Percentiles rank a stretch among this genome's conserved stretches.
Evolutionary conservation across 2,888 invertebrate genomes (phyloP).

Genomic region (Nemapogon koenigi): DNA sequence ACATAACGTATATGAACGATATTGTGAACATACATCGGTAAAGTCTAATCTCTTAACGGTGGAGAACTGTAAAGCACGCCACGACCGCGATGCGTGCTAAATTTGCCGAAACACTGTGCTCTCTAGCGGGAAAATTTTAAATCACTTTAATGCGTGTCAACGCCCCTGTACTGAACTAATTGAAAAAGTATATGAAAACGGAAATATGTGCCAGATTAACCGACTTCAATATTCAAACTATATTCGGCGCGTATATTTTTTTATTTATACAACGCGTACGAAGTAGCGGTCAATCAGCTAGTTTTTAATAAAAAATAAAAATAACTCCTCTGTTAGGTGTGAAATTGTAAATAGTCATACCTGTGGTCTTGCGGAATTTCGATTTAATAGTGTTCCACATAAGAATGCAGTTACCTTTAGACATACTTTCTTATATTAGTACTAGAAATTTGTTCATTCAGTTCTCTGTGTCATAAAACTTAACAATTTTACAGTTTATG

Average conservation of each 20-base stretch:
- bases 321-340: constrained; percentile 5
- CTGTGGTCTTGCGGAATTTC: constrained; percentile 4
- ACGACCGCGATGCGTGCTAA: constrained; percentile 59
- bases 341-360: constrained; percentile 11
- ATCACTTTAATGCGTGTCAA: constrained; percentile 35
- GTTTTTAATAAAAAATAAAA: too few species aligned
- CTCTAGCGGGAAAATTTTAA: constrained; percentile 55
- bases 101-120: constrained; percentile 59
- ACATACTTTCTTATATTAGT: constrained; percentile 2
- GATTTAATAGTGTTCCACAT: constrained; percentile 3
- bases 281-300: too few species aligned
- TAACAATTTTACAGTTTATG: too few species aligned
- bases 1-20: too few species aligned
- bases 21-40: too few species aligned
- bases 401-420: neutral
- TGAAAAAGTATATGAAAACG: too few species aligned
- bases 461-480: too few species aligned
- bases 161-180: constrained; percentile 21
- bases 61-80: constrained; percentile 59
- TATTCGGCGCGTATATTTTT: too few species aligned
- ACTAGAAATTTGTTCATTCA: too few species aligned
- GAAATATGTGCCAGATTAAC: too few species aligned
- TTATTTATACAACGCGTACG: too few species aligned
- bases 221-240: too few species aligned
- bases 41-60: constrained; percentile 53